A percentile compares a stretch with the other conserved stretches of the same genome.
These are phyloP conservation scores for Chiloscyllium punctatum DNA, from an alignment of 2,797 vertebrate genomes.

Conservation along the genomic window DNA sequence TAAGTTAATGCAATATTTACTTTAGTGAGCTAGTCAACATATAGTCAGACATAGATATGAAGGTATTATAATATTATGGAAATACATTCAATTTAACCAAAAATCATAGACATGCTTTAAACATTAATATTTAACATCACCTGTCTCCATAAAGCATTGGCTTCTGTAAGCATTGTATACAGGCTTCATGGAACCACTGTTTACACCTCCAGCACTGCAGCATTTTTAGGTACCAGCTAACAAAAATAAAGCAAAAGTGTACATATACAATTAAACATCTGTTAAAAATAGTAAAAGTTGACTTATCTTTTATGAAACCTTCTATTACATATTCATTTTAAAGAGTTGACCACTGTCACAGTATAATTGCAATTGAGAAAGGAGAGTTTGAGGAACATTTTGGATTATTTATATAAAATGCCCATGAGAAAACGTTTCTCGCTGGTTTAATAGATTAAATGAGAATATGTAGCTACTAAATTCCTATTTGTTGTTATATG, in stretches of 20 bases:
- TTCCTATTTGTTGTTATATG: not conserved
- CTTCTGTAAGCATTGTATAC: constrained; percentile 91
- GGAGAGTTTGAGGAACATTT: not conserved
- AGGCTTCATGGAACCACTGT: constrained; percentile 98
- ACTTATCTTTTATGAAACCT: not conserved
- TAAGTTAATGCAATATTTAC: not conserved
- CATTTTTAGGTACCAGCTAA: constrained; percentile 98
- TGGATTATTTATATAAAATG: not conserved
- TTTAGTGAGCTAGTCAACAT: not conserved
- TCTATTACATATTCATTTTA: not conserved
- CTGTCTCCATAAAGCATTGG: constrained; percentile 97
- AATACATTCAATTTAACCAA: no score
- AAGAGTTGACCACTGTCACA: not conserved
- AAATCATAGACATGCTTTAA: not conserved
- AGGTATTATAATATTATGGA: no score
- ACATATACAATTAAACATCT: constrained; percentile 20
- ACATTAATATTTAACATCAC: constrained; percentile 52
- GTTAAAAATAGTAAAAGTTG: not conserved
- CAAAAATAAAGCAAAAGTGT: constrained; percentile 41
- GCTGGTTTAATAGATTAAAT: not conserved
- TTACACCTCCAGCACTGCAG: constrained; percentile 92
- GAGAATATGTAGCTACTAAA: not conserved
- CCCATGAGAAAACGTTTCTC: not conserved
- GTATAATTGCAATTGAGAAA: not conserved
- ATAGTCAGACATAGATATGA: not conserved